phyloP scores from a whole-genome alignment of 2,888 invertebrate genomes.

The Chironomus riparius region DNA sequence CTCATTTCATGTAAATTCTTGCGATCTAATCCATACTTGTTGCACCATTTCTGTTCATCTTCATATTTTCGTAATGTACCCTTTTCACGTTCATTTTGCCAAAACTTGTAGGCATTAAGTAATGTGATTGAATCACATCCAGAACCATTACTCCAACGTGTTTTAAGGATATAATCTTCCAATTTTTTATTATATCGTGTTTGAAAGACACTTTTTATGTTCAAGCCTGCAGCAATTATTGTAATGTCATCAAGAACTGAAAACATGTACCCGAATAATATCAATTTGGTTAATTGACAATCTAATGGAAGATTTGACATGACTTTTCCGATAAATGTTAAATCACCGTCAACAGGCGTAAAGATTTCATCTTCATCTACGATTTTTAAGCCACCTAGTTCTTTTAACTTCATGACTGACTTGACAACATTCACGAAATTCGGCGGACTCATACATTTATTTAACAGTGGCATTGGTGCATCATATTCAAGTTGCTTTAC shows the following conservation, averaged over 20 bases:
- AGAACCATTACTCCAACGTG: conserved; percentile 73
- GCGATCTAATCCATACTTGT: conserved; percentile 57
- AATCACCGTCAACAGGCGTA: conserved; percentile 63
- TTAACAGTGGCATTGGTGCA: conserved; percentile 67
- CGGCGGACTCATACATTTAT: conserved; percentile 79
- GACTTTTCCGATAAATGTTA: conserved; percentile 76
- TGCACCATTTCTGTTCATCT: conserved; percentile 57
- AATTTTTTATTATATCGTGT: conserved; percentile 61
- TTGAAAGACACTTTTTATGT: conserved; percentile 70
- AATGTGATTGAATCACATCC: conserved; percentile 74
- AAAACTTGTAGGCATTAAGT: conserved; percentile 71
- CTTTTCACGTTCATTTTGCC: conserved; percentile 53
- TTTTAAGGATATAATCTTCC: conserved; percentile 62
- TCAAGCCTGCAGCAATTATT: conserved; percentile 76
- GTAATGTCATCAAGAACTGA: conserved; percentile 75
- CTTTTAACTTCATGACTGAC: conserved; percentile 62
- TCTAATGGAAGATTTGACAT: conserved; percentile 78
- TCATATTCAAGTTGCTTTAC: conserved; percentile 77
- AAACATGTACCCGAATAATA: conserved; percentile 77
- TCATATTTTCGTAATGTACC: conserved; percentile 47
- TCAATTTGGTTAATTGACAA: conserved; percentile 69
- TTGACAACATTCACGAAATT: conserved; percentile 69
- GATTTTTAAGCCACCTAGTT: conserved; percentile 70
- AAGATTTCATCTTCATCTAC: conserved; percentile 48
- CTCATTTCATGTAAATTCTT: conserved; percentile 65